phyloP scores from a whole-genome alignment of 1,140 invertebrate species.

The Phymorhynchus buccinoides region DNA sequence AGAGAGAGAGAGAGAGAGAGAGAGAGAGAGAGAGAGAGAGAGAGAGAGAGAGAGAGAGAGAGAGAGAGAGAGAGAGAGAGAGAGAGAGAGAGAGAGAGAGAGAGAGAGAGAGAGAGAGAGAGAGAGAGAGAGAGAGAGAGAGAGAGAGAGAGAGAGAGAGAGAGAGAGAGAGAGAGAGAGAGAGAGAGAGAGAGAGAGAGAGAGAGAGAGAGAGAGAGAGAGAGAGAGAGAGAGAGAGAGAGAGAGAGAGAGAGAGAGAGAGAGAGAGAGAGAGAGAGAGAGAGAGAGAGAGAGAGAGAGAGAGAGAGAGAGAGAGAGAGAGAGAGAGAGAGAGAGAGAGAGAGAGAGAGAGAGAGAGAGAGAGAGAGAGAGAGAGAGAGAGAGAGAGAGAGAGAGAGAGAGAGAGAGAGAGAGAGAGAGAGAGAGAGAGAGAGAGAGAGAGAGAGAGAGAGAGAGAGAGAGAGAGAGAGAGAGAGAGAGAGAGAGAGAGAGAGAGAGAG shows the following conservation, averaged over 20 bases:
- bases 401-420: neutral
- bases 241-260: slow-evolving; percentile 28
- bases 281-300: slow-evolving; percentile 18
- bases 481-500: neutral
- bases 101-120: neutral
- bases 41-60: neutral
- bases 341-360: neutral
- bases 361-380: slow-evolving; percentile 1
- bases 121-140: neutral
- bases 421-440: slow-evolving; percentile 14
- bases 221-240: slow-evolving; percentile 20
- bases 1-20: slow-evolving; percentile 22
- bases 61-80: slow-evolving; percentile 2
- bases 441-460: slow-evolving; percentile 21
- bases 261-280: slow-evolving; percentile 32
- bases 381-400: neutral
- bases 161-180: no score
- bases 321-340: slow-evolving; percentile 30
- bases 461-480: neutral
- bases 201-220: slow-evolving; percentile 25
- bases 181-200: neutral
- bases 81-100: slow-evolving; percentile 23
- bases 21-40: neutral
- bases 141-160: neutral
- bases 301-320: slow-evolving; percentile 24